Percentiles rank a stretch among this genome's conserved stretches.
Evolutionary conservation across 2,888 invertebrate species (phyloP).

Genomic region (Spicauda simplicius): DNA sequence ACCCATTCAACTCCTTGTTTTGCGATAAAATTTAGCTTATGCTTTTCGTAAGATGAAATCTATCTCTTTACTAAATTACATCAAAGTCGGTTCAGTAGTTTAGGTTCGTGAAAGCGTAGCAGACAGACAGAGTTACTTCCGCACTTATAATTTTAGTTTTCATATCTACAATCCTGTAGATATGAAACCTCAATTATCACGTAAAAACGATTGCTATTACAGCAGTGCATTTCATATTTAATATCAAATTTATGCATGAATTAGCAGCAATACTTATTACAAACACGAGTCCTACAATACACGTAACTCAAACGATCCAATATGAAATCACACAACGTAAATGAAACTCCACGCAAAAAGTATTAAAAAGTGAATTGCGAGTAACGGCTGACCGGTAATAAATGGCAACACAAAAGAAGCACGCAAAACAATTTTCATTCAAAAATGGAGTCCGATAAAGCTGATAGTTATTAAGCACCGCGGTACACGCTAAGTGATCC

Average conservation of each 20-base stretch:
- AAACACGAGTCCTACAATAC: slow-evolving; percentile 10
- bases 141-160: too few relatives aligned
- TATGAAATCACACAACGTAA: slow-evolving; percentile 30
- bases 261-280: neutral
- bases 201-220: too few relatives aligned
- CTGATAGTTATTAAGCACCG: slow-evolving; percentile 43
- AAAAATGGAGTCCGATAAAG: slow-evolving; percentile 32
- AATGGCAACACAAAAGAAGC: slow-evolving; percentile 23
- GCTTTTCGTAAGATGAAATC: too few relatives aligned
- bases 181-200: too few relatives aligned
- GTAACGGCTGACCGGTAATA: slow-evolving; percentile 35
- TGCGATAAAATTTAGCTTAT: too few relatives aligned
- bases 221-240: too few relatives aligned
- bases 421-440: slow-evolving; percentile 37
- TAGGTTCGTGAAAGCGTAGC: too few relatives aligned
- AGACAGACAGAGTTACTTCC: too few relatives aligned
- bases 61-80: too few relatives aligned
- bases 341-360: slow-evolving; percentile 32
- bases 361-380: slow-evolving; percentile 36
- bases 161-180: too few relatives aligned
- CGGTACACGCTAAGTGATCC: slow-evolving; percentile 78
- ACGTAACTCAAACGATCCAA: slow-evolving; percentile 18
- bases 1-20: too few relatives aligned
- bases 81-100: too few relatives aligned
- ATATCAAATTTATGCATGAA: neutral